Evolutionary conservation across 2,888 invertebrate species (phyloP).

Genomic region (Brachyptera putata): DNA sequence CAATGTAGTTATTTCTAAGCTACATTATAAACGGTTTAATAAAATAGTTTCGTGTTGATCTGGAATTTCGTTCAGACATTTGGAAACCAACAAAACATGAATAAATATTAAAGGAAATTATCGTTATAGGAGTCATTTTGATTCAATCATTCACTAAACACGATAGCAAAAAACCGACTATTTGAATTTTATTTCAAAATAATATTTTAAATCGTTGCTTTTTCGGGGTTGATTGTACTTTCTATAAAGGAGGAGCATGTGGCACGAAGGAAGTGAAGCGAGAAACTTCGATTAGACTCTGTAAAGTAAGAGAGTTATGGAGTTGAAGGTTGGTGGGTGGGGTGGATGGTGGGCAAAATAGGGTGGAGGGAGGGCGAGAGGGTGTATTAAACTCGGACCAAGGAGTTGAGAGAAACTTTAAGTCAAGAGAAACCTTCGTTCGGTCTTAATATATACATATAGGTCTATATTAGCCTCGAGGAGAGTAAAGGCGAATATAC

Average conservation of each 20-base stretch:
- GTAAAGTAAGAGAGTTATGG: constrained; percentile 20
- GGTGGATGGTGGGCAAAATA: neutral
- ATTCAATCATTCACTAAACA: too few relatives aligned
- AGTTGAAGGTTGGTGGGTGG: neutral
- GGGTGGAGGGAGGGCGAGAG: constrained; percentile 2
- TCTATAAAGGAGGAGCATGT: constrained; percentile 5
- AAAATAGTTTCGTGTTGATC: too few relatives aligned
- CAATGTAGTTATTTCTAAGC: too few relatives aligned
- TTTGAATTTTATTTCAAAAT: too few relatives aligned
- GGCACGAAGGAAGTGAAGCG: constrained; percentile 17
- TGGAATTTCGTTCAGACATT: too few relatives aligned
- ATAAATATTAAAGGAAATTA: too few relatives aligned
- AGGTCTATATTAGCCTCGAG: neutral
- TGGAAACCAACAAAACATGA: too few relatives aligned
- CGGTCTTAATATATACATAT: constrained; percentile 12
- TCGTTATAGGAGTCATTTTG: too few relatives aligned
- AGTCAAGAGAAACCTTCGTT: constrained; percentile 17
- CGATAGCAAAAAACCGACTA: too few relatives aligned
- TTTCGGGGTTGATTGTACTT: too few relatives aligned
- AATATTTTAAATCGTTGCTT: too few relatives aligned
- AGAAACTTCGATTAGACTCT: constrained; percentile 21
- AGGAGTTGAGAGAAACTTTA: constrained; percentile 25
- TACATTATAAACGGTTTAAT: too few relatives aligned
- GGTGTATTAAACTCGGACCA: constrained; percentile 28
- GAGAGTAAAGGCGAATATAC: neutral